A percentile compares a stretch with the other conserved stretches of the same genome.
Evolutionary conservation across 2,888 invertebrate genomes (phyloP).

Genomic region (Eledona agricola): DNA sequence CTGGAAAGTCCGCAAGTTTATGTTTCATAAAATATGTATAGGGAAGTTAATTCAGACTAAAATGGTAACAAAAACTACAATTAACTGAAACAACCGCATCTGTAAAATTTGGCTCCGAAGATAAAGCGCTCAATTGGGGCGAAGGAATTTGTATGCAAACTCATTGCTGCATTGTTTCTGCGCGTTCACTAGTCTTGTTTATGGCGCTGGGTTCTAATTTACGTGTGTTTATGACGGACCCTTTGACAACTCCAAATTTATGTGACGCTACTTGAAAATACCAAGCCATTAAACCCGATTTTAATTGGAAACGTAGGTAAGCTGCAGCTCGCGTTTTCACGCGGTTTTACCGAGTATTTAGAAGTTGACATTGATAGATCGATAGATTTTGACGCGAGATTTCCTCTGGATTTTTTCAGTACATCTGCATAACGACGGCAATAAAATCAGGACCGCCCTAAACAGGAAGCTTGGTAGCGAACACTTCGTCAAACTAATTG

Average conservation of each 20-base stretch:
- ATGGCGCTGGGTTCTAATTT: constrained; percentile 21
- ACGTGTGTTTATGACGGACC: constrained; percentile 26
- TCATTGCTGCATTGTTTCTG: constrained; percentile 11
- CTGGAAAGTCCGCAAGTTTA: constrained; percentile 1
- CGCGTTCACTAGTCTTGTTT: constrained; percentile 24
- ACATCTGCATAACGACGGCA: constrained; percentile 11
- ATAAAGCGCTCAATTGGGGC: constrained; percentile 10
- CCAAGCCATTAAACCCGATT: no score
- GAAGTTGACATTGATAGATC: no score
- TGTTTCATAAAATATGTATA: constrained; percentile 16
- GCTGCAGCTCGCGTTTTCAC: no score
- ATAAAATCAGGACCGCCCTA: constrained; percentile 16
- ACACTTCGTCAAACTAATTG: constrained; percentile 28
- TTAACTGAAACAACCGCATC: constrained; percentile 37
- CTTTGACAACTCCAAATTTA: constrained; percentile 23
- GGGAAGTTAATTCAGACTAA: background rate
- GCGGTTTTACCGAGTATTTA: no score
- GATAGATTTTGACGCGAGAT: no score
- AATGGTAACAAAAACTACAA: constrained; percentile 1
- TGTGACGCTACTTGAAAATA: no score
- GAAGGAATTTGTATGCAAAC: constrained; percentile 16
- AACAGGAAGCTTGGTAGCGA: constrained; percentile 8
- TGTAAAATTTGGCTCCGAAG: background rate
- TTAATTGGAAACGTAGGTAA: no score
- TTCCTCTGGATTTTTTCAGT: no score